phyloP scores from a whole-genome alignment of 2,797 vertebrate species.

The Anguilla megastoma region DNA sequence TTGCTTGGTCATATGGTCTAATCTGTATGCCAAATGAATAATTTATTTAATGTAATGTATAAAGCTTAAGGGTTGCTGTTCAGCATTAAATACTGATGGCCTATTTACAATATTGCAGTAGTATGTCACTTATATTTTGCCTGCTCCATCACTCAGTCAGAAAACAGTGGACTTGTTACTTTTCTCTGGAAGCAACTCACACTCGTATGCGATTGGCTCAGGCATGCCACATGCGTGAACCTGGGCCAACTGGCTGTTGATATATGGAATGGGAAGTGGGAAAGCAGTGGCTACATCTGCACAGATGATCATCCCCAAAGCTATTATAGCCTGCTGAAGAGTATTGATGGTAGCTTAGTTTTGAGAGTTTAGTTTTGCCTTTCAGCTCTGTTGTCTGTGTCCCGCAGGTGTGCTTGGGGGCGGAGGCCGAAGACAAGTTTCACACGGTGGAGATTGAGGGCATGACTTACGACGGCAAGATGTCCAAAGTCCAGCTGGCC shows the following conservation, averaged over 20 bases:
- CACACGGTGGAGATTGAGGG: conserved; percentile 79
- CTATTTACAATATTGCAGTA: background rate
- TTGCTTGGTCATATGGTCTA: background rate
- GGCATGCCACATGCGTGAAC: background rate
- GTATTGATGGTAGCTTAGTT: background rate
- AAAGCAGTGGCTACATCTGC: background rate
- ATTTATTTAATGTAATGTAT: too few relatives aligned
- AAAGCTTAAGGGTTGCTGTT: too few relatives aligned
- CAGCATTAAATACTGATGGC: too few relatives aligned
- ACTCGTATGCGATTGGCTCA: background rate
- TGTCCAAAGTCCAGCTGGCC: conserved; percentile 72
- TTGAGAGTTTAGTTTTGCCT: background rate
- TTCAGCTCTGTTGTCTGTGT: background rate
- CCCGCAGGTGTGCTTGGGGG: conserved; percentile 74
- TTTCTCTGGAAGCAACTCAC: background rate
- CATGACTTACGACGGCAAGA: conserved; percentile 73
- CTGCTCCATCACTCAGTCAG: background rate
- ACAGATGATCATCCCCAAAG: background rate
- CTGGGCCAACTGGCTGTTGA: background rate
- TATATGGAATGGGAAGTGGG: background rate
- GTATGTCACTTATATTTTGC: background rate
- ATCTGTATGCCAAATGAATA: too few relatives aligned
- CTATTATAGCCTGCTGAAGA: background rate
- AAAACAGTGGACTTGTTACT: background rate
- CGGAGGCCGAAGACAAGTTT: conserved; percentile 76